Base-by-base conservation (phyloP, 2,113 vertebrate genomes). In the Podilymbus podiceps region DNA sequence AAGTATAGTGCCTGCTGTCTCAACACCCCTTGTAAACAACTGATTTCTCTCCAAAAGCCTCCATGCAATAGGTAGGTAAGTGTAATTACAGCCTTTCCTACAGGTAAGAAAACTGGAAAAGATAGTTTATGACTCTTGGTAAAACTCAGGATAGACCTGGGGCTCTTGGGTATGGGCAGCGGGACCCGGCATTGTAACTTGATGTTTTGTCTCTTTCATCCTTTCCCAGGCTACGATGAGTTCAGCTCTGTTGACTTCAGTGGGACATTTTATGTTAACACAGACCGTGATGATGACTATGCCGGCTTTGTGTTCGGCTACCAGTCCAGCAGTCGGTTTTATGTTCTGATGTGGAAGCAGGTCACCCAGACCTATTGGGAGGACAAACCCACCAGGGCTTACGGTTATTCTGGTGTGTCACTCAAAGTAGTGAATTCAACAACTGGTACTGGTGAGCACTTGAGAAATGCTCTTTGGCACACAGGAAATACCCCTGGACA, bases 341-440 rank as follows among this genome's bases (percentile, higher is more conserved):
- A 99, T 2, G 99, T 99, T 53, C 98, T 99, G 20, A 99, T 99
- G 99, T 99, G 99, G 99, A 99, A 99, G 95, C 99, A 99, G 97
- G 99, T 99, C 90, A 99, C 99, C 11, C 99, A 99, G 98, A 99
- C 99, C 6, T 99, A 99, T 96, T 99, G 99, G 99, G 99, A 99
- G 69, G 98, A 99, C 88, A 98, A 99, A 92, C 99, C 99, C 64
- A 99, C 99, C 21, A 98, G 98, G 75, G 99, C 99, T 6, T 99
- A 99, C 12, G 99, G 99, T 76, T 99, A 99, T 94, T 99, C 99
- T 4, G 99, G 99, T 5, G 99, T 99, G 85, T 99, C 99, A 0
- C 98, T 99, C 86, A 99, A 99, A 98, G 99, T 99, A 83, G 99
- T 99, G 60, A 99, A 99, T 97, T 99, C 99, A 28, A 99, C 98